These are phyloP conservation scores for Pyralis farinalis DNA, from an alignment of 2,888 invertebrate species.

Conservation along the genomic window DNA sequence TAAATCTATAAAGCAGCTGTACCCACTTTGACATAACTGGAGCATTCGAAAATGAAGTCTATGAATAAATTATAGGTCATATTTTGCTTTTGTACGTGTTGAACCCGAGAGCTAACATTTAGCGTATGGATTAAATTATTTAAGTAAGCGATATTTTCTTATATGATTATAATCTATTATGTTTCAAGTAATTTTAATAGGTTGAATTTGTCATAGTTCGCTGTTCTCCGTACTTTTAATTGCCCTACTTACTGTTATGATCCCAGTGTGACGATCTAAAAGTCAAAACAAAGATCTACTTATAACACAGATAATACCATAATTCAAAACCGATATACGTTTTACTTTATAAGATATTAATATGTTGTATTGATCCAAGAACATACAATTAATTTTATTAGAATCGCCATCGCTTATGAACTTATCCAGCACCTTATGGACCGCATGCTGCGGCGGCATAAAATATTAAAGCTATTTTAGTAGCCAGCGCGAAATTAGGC, in stretches of 20 bases:
- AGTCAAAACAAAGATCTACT: too few relatives aligned
- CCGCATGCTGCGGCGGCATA: constrained; percentile 34
- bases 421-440: constrained; percentile 19
- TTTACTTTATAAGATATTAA: too few relatives aligned
- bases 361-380: too few relatives aligned
- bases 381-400: too few relatives aligned
- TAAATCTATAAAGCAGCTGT: background rate
- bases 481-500: constrained; percentile 48
- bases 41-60: constrained; percentile 30
- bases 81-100: constrained; percentile 28
- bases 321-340: too few relatives aligned
- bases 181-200: too few relatives aligned
- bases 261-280: too few relatives aligned
- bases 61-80: constrained; percentile 27
- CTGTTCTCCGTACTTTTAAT: too few relatives aligned
- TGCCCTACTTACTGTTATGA: too few relatives aligned
- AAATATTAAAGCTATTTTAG: constrained; percentile 54
- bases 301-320: too few relatives aligned
- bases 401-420: constrained; percentile 9
- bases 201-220: too few relatives aligned
- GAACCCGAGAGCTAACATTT: constrained; percentile 18
- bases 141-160: background rate
- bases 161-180: too few relatives aligned
- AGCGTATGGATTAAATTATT: constrained; percentile 10
- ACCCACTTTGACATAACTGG: background rate